Conservation (phyloP, 2,888 invertebrate genomes). For the Clepsis dumicolana region DNA sequence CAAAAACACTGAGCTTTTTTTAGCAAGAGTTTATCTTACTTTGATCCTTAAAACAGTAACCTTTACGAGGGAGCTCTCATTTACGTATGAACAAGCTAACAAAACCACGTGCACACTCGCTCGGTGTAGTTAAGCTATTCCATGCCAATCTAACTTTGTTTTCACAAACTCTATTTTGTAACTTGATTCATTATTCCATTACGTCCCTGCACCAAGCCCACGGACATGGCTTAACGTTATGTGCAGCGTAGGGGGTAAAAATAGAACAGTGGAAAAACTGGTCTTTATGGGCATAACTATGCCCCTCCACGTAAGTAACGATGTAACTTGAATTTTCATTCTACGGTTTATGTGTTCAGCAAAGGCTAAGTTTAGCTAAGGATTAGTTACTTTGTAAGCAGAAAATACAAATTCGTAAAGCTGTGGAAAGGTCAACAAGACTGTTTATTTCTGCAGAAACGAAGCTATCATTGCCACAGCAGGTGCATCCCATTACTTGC, state of each 20-base stretch:
- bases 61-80: neutral
- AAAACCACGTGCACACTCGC: neutral
- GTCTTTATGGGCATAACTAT: slow-evolving; percentile 14
- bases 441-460: neutral
- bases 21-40: neutral
- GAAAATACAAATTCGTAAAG: neutral
- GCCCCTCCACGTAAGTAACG: slow-evolving; percentile 11
- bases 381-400: neutral
- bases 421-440: neutral
- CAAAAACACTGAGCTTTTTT: neutral
- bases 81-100: neutral
- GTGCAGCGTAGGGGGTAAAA: slow-evolving; percentile 23
- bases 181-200: slow-evolving; percentile 35
- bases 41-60: neutral
- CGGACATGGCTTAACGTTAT: neutral
- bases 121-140: neutral
- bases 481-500: neutral
- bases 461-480: neutral
- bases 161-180: slow-evolving; percentile 30
- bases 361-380: neutral
- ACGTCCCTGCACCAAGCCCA: slow-evolving; percentile 11
- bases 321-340: slow-evolving; percentile 9
- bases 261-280: slow-evolving; percentile 26
- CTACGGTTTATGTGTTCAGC: neutral
- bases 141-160: slow-evolving; percentile 35